phyloP scores from a whole-genome alignment of 2,113 vertebrate genomes.

The Tychaedon coryphoeus region DNA sequence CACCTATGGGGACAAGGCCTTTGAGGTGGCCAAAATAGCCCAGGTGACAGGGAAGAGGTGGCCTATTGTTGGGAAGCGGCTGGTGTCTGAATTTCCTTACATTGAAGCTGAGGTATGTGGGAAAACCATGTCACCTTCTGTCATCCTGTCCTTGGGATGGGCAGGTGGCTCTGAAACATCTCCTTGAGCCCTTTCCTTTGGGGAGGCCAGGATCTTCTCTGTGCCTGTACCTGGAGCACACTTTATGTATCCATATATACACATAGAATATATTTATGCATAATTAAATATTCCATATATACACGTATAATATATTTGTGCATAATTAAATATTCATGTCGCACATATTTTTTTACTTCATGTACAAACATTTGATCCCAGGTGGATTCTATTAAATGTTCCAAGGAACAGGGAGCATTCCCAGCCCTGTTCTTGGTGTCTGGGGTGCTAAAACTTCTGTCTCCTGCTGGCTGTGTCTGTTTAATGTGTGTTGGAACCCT shows the following conservation, averaged over 20 bases:
- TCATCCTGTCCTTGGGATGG: background rate
- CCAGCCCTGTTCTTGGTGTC: rapidly evolving
- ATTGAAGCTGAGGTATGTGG: conserved; percentile 92
- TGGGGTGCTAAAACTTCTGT: too few species aligned
- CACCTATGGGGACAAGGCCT: conserved; percentile 83
- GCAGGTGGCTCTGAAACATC: background rate
- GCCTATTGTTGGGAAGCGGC: conserved; percentile 92
- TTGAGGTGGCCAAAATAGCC: conserved; percentile 87
- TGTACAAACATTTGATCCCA: rapidly evolving
- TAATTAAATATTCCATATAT: background rate
- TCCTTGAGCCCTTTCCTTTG: background rate
- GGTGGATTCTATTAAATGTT: rapidly evolving
- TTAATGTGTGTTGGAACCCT: too few species aligned
- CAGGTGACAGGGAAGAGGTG: conserved; percentile 89
- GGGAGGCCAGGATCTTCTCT: background rate
- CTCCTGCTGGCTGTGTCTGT: too few species aligned
- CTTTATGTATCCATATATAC: rapidly evolving
- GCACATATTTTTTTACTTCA: rapidly evolving
- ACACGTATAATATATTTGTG: rapidly evolving
- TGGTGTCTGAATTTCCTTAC: conserved; percentile 96
- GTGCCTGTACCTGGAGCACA: background rate
- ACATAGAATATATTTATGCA: too few species aligned
- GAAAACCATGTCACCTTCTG: rapidly evolving
- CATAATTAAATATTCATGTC: background rate
- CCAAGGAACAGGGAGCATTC: background rate